Evolutionary conservation across 2,113 vertebrate genomes (phyloP), one percentile per base, ranked within the genome.

Genomic region (Sminthopsis crassicaudata): DNA sequence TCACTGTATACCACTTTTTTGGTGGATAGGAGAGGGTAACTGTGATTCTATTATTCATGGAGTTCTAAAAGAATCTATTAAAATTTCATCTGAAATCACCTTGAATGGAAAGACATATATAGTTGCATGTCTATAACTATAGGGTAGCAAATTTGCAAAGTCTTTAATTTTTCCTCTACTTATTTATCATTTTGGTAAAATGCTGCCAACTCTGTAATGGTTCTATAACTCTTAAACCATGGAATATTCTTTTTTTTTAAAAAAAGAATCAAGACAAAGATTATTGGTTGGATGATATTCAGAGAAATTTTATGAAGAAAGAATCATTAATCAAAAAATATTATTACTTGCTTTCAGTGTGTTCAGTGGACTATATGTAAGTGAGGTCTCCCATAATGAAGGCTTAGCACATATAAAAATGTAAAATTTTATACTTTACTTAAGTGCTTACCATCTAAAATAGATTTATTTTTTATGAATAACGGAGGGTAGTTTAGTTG

Each of bases 241-340:
- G 94, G 54, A 27, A 95, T 84, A 90, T 84, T 46, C 6, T 48
- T 48, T 50, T 50, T 51, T 51, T 48, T 48, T 48, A 7, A 48
- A 90, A 94, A 94, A 90, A 48, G 52, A 50, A 53, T 91, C 76
- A 91, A 88, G 27, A 8, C 90, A 91, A 88, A 46, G 11, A 57
- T 0, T 94, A 50, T n/a, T 2, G 2, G 53, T 50, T 95, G 53
- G 36, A 95, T 51, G n/a, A 94, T 91, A 96, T 84, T 23, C n/a
- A 91, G 67, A 92, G 51, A 90, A 95, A 52, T 95, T 57, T 90
- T 94, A 55, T 90, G 23, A 93, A 90, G 36, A 96, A 93, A 48
- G 91, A 10, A 91, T 93, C 89, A 94, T 10, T 54, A 92, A 23
- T 95, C 90, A 90, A 46, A 92, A 91, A 88, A 9, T 93, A 90